phyloP scores from a whole-genome alignment of 2,113 vertebrate genomes.

The Romanogobio albipinnatus region DNA sequence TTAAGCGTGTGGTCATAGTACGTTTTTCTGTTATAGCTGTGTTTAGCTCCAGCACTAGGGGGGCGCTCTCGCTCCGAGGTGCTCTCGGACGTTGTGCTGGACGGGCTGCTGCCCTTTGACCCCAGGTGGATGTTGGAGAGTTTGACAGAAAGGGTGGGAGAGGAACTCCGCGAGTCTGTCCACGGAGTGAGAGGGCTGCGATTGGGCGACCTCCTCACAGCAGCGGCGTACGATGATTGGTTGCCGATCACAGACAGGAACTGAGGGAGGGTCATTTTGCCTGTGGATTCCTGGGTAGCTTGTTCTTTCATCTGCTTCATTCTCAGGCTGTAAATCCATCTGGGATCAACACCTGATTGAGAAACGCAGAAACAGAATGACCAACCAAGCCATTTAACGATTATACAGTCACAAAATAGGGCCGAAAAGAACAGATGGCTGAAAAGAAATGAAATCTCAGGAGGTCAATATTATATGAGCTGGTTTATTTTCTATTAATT shows the following conservation, averaged over 20 bases:
- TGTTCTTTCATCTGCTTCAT: conserved; percentile 78
- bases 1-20: conserved; percentile 71
- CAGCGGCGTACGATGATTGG: conserved; percentile 90
- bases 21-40: conserved; percentile 62
- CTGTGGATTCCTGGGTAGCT: conserved; percentile 67
- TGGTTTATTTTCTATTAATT: neutral
- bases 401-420: neutral
- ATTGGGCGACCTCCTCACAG: conserved; percentile 80
- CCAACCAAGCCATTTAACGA: neutral
- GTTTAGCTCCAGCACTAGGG: conserved; percentile 62
- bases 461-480: neutral
- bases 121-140: conserved; percentile 85
- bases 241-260: conserved; percentile 82
- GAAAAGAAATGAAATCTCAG: neutral
- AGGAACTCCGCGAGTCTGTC: conserved; percentile 84
- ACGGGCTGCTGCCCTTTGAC: conserved; percentile 92
- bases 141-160: conserved; percentile 84
- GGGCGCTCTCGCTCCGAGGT: conserved; percentile 80
- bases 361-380: neutral
- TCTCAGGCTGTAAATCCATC: conserved; percentile 86
- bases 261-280: conserved; percentile 77
- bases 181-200: conserved; percentile 71
- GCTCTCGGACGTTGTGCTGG: conserved; percentile 88
- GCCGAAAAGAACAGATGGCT: neutral
- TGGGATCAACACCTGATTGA: conserved; percentile 73